phyloP scores from a whole-genome alignment of 2,113 vertebrate species.

The Nipponia nippon region DNA sequence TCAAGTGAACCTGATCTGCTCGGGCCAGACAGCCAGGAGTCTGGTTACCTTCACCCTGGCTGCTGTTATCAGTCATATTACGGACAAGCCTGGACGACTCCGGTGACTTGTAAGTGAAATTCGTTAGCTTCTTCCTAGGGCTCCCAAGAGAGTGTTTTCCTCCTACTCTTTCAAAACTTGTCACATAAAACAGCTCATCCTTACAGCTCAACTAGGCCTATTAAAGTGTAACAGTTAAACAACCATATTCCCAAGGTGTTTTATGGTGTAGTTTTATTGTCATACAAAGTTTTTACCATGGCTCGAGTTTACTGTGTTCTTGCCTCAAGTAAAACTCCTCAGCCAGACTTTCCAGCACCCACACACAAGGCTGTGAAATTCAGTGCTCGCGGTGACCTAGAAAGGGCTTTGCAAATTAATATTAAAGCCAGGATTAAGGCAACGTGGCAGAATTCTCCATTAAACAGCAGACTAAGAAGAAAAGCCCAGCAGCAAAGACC shows the following conservation, averaged over 20 bases:
- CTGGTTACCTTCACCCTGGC: not conserved
- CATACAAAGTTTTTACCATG: not conserved
- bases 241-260: not conserved
- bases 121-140: not conserved
- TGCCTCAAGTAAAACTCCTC: not conserved
- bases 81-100: not conserved
- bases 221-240: not conserved
- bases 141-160: not conserved
- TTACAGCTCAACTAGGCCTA: not conserved
- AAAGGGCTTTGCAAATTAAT: not conserved
- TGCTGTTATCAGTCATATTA: not conserved
- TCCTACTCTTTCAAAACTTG: not conserved
- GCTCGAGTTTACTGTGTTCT: not conserved
- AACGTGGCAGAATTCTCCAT: not conserved
- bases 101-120: not conserved
- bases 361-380: not conserved
- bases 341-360: not conserved
- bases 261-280: not conserved
- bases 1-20: not conserved
- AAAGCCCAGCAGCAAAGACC: not conserved
- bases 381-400: not conserved
- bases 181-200: conserved; percentile 11
- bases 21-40: not conserved
- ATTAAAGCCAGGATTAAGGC: not conserved
- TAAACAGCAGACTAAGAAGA: not conserved